A percentile compares a stretch with the other conserved stretches of the same genome.
phyloP scores from a whole-genome alignment of 2,797 vertebrate genomes.

The Rhincodon typus region DNA sequence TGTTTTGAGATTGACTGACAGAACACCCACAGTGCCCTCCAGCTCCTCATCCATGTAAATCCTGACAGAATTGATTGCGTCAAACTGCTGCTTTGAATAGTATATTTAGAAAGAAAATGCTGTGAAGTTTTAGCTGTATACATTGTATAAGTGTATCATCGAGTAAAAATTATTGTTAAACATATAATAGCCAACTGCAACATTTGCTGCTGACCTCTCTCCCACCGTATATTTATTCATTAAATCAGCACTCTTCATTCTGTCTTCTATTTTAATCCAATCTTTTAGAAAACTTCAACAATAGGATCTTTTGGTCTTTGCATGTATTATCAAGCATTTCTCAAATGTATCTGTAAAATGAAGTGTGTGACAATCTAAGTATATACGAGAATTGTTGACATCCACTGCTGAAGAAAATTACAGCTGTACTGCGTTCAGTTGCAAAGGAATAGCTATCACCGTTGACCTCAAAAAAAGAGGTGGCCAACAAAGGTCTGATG shows the following conservation, averaged over 20 bases:
- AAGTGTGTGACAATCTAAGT: neutral
- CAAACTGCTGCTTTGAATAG: neutral
- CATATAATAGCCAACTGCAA: neutral
- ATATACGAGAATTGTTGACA: neutral
- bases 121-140: neutral
- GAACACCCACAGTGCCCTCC: neutral
- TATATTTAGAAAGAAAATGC: slow-evolving; percentile 18
- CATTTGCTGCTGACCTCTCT: neutral
- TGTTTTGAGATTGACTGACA: slow-evolving; percentile 15
- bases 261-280: neutral
- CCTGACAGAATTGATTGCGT: neutral
- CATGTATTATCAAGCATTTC: neutral
- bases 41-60: neutral
- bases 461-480: neutral
- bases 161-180: neutral
- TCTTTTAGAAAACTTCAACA: neutral
- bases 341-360: neutral
- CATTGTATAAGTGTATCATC: neutral
- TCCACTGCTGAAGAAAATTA: neutral
- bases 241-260: neutral
- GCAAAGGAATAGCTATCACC: neutral
- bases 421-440: neutral
- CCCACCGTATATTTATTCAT: neutral
- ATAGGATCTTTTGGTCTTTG: neutral
- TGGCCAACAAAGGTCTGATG: neutral